A percentile compares a stretch with the other conserved stretches of the same genome.
Evolutionary conservation across 2,797 vertebrate species (phyloP).

Genomic region (Bufotes viridis): DNA sequence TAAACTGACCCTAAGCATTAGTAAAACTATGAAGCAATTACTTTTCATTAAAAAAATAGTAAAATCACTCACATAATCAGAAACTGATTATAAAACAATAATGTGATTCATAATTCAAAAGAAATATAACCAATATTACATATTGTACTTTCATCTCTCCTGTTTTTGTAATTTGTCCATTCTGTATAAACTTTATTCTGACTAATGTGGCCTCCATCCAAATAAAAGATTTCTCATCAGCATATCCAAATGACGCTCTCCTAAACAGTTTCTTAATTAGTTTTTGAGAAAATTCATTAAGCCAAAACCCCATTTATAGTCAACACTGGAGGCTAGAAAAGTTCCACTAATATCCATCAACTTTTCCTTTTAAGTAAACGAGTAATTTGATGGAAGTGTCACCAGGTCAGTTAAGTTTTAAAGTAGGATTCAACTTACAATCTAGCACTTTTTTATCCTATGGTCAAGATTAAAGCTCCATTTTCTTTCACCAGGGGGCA

Average conservation of each 20-base stretch:
- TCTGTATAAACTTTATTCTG: not conserved
- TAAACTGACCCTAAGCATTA: not conserved
- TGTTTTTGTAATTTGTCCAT: not conserved
- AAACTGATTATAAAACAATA: not conserved
- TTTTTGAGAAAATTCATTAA: conserved; percentile 13
- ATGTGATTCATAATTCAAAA: not conserved
- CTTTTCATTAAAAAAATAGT: not conserved
- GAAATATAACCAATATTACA: not conserved
- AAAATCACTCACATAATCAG: not conserved
- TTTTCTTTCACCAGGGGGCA: not conserved
- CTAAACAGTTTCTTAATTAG: conserved; percentile 16
- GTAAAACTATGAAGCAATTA: not conserved
- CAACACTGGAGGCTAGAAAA: conserved; percentile 5
- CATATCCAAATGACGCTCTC: not conserved
- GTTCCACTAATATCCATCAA: not conserved
- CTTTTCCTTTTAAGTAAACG: not conserved
- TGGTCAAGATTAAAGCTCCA: not conserved
- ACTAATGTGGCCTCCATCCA: not conserved
- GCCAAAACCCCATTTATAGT: not conserved
- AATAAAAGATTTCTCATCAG: not conserved
- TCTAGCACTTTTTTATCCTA: not conserved
- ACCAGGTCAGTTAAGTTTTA: not conserved
- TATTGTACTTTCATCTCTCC: not conserved
- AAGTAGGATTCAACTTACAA: not conserved
- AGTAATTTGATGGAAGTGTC: not conserved